Conservation (phyloP, 2,113 vertebrate species). For the Carettochelys insculpta region DNA sequence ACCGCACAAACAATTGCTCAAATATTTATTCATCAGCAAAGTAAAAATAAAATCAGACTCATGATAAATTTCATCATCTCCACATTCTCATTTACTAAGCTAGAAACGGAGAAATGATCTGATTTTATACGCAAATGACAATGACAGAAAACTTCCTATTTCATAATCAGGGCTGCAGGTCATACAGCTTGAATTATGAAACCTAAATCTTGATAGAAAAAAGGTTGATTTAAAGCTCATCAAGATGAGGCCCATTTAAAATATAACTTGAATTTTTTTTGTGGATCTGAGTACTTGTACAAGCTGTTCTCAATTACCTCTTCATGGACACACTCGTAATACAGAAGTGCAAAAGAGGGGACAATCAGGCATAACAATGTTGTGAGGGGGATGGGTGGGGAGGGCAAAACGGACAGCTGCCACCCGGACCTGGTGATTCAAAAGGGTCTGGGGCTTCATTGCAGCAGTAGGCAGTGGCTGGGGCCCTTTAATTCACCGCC, state of each 20-base stretch:
- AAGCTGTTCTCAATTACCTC: background rate
- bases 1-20: background rate
- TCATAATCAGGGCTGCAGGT: background rate
- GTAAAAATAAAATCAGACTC: background rate
- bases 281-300: background rate
- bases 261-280: background rate
- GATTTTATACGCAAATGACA: accelerated
- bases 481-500: no score
- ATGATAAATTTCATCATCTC: background rate
- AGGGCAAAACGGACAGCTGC: no score
- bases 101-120: background rate
- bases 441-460: no score
- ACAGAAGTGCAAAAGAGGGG: background rate
- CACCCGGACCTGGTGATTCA: no score
- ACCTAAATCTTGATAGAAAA: background rate
- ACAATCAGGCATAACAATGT: no score
- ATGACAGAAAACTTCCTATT: background rate
- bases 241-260: background rate
- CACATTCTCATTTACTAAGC: background rate
- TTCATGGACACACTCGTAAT: background rate
- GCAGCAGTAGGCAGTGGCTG: no score
- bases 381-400: no score
- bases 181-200: background rate
- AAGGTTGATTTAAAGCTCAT: accelerated
- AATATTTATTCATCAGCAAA: background rate